phyloP scores from a whole-genome alignment of 2,797 vertebrate species.

The Chelon labrosus region DNA sequence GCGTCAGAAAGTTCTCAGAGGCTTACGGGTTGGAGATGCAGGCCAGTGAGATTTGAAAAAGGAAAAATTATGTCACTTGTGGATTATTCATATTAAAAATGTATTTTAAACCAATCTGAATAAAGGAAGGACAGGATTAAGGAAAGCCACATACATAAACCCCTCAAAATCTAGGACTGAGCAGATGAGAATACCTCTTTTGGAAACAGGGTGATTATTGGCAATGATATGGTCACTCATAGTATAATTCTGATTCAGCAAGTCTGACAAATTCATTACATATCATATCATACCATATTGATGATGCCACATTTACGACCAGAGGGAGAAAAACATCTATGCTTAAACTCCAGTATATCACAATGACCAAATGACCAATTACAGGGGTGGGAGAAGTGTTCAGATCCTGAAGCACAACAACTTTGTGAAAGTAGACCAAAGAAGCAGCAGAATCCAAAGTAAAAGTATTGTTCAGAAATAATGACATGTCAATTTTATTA shows the following conservation, averaged over 20 bases:
- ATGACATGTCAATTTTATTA: too few relatives aligned
- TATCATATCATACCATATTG: neutral
- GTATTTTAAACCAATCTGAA: too few relatives aligned
- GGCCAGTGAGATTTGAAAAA: slow-evolving; percentile 50
- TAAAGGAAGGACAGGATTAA: too few relatives aligned
- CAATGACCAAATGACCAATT: too few relatives aligned
- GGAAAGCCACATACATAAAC: neutral
- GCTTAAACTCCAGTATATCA: too few relatives aligned
- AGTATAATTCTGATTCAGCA: too few relatives aligned
- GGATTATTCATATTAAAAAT: slow-evolving; percentile 43
- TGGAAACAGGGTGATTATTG: neutral
- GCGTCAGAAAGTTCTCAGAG: slow-evolving; percentile 68
- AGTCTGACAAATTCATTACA: neutral
- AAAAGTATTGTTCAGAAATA: too few relatives aligned
- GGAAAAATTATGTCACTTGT: slow-evolving; percentile 44
- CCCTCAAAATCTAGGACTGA: neutral
- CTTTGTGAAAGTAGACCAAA: neutral
- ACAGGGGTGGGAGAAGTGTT: too few relatives aligned
- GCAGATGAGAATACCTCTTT: neutral
- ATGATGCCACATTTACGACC: too few relatives aligned
- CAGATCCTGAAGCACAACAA: too few relatives aligned
- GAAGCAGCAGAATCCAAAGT: too few relatives aligned
- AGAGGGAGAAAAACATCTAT: neutral
- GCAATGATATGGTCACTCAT: neutral
- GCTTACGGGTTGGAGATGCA: slow-evolving; percentile 63